Conservation (phyloP, 2,113 vertebrate genomes). For the Dryoscopus gambensis region DNA sequence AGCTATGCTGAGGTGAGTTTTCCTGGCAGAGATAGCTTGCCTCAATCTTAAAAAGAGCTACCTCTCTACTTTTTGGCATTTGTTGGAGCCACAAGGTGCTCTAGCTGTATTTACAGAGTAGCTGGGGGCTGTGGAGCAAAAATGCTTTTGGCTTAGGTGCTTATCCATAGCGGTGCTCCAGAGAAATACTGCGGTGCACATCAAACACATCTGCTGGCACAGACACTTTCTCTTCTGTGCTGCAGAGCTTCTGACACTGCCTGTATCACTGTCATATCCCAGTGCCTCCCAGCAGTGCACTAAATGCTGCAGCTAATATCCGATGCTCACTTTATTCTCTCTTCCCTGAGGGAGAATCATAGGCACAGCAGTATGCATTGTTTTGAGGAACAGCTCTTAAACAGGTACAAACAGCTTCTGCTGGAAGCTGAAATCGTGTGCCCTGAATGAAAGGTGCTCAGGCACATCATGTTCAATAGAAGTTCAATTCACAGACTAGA, state of each 20-base stretch:
- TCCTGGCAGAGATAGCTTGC: background rate
- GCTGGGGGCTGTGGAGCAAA: background rate
- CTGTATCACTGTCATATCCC: background rate
- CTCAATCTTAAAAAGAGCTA: background rate
- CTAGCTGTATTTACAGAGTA: background rate
- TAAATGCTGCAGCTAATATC: background rate
- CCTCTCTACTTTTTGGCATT: background rate
- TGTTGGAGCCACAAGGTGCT: background rate
- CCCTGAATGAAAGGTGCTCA: background rate
- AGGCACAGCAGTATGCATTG: background rate
- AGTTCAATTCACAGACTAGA: background rate
- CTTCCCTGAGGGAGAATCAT: background rate
- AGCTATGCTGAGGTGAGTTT: background rate
- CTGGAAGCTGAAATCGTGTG: background rate
- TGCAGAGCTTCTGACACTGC: background rate
- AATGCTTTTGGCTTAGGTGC: background rate
- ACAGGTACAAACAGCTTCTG: background rate
- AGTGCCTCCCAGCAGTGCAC: background rate
- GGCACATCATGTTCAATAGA: background rate
- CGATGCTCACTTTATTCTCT: background rate
- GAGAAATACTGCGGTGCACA: background rate
- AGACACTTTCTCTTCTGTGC: background rate
- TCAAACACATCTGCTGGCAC: background rate
- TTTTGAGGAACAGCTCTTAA: background rate
- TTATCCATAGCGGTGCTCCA: background rate